Evolutionary conservation across 30 jellyfish, hydroid and myxozoan species (phyloP).

Genomic region (Hydra vulgaris): DNA sequence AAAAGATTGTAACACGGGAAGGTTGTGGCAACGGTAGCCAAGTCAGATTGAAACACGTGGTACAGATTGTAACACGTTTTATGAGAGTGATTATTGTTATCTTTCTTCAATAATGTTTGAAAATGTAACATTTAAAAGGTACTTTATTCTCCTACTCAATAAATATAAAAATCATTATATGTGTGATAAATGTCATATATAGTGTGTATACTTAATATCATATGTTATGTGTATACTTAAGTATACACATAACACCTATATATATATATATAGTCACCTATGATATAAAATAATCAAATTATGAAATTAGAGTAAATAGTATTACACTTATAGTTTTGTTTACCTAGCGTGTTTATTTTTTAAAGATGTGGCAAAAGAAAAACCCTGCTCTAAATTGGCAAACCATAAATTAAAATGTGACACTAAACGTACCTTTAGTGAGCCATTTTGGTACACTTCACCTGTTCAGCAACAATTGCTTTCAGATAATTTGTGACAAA

Average conservation of each 20-base stretch:
- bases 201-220: too few species aligned
- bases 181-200: too few species aligned
- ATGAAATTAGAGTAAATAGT: neutral
- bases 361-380: neutral
- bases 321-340: neutral
- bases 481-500: neutral
- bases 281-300: too few species aligned
- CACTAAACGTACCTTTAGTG: neutral
- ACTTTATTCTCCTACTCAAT: neutral
- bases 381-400: neutral
- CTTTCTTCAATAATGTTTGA: neutral
- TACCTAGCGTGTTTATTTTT: too few species aligned
- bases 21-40: neutral
- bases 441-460: neutral
- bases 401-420: neutral
- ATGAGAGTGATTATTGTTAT: neutral
- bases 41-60: neutral
- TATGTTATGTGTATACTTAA: too few species aligned
- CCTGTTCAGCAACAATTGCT: neutral
- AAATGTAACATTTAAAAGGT: neutral
- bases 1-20: neutral
- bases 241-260: too few species aligned
- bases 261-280: too few species aligned
- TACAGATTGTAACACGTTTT: neutral
- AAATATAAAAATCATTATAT: too few species aligned